phyloP scores from a whole-genome alignment of 2,113 vertebrate species.

The Antennarius striatus region DNA sequence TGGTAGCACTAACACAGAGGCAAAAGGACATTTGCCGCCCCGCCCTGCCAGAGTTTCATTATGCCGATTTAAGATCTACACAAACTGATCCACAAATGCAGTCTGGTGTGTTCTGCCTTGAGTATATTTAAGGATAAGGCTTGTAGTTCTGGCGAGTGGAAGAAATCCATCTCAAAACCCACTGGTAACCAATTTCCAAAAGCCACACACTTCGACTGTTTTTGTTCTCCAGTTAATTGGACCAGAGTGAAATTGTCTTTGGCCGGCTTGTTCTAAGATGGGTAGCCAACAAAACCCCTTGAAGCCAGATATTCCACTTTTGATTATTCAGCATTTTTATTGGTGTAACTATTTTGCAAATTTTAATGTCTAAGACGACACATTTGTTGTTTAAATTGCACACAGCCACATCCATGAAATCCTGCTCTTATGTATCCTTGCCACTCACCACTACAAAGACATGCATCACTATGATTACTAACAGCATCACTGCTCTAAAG shows the following conservation, averaged over 20 bases:
- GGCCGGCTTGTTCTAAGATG: not conserved
- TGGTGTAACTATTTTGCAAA: constrained; percentile 21
- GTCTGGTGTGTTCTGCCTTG: not conserved
- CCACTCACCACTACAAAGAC: constrained; percentile 18
- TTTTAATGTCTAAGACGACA: constrained; percentile 30
- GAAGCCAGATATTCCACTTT: not conserved
- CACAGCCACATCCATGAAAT: constrained; percentile 19
- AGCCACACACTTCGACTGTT: constrained; percentile 13
- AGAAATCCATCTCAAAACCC: constrained; percentile 8
- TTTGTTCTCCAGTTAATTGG: constrained; percentile 30
- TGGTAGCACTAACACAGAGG: not conserved
- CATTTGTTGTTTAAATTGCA: constrained; percentile 17
- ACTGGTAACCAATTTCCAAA: constrained; percentile 14
- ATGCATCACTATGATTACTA: constrained; percentile 18
- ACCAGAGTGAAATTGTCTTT: constrained; percentile 19
- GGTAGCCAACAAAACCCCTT: not conserved
- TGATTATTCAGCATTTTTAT: constrained; percentile 13
- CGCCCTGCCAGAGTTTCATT: not conserved
- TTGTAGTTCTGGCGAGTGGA: not conserved
- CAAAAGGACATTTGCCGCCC: not conserved
- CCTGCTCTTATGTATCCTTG: constrained; percentile 18
- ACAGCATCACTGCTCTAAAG: constrained; percentile 6
- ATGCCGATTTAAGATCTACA: not conserved
- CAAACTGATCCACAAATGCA: not conserved
- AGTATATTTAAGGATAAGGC: constrained; percentile 1